These are phyloP conservation scores for Scyliorhinus canicula DNA, from an alignment of 2,797 vertebrate genomes.

Conservation along the genomic window DNA sequence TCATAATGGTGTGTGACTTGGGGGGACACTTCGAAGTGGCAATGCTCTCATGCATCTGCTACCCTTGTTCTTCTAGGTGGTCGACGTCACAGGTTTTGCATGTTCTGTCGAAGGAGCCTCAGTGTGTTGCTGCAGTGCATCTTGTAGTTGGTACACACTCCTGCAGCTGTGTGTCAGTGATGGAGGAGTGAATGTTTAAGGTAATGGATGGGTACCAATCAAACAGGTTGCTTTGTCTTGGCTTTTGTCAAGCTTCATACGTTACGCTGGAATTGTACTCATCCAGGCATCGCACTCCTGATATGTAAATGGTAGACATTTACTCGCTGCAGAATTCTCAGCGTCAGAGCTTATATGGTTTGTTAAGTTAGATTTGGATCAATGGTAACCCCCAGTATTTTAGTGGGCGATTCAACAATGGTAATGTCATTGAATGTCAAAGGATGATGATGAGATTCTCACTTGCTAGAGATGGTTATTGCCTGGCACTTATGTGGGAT, in stretches of 20 bases:
- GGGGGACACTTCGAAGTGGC: not conserved
- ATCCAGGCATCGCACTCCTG: not conserved
- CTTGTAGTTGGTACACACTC: not conserved
- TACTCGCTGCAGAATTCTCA: not conserved
- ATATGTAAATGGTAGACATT: not conserved
- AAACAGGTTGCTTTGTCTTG: not conserved
- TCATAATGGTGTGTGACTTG: not conserved
- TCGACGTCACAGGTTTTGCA: not conserved
- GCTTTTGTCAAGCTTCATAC: not conserved
- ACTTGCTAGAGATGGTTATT: not conserved
- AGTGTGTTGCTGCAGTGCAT: not conserved
- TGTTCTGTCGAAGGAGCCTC: not conserved
- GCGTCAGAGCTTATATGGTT: not conserved
- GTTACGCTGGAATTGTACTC: not conserved
- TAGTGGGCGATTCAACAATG: not conserved
- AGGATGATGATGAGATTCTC: not conserved
- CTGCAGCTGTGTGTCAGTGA: not conserved
- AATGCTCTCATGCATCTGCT: not conserved
- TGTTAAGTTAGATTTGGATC: not conserved
- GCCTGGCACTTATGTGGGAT: not conserved
- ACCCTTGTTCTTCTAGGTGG: not conserved
- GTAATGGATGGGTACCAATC: not conserved
- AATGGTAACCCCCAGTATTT: not conserved
- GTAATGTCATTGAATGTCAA: not conserved
- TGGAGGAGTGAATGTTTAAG: not conserved